Evolutionary conservation across 2,797 vertebrate species (phyloP).

Genomic region (Pampus argenteus): DNA sequence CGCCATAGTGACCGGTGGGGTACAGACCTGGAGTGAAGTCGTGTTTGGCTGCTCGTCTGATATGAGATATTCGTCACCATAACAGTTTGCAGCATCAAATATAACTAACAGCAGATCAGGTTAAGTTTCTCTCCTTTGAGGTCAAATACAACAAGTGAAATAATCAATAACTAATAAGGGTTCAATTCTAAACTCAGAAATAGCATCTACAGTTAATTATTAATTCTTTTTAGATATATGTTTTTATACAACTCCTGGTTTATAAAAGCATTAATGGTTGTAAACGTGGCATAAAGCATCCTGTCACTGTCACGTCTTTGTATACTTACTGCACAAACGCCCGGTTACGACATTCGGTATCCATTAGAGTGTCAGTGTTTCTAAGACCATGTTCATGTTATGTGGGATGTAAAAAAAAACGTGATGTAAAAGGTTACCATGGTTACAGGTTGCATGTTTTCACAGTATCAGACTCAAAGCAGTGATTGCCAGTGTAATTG

Average conservation of each 20-base stretch:
- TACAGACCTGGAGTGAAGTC: slow-evolving; percentile 42
- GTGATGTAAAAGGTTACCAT: slow-evolving; percentile 49
- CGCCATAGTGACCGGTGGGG: slow-evolving; percentile 61
- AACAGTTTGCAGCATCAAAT: too few species aligned
- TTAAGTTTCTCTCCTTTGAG: neutral
- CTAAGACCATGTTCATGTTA: slow-evolving; percentile 13
- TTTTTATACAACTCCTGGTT: neutral
- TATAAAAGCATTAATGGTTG: too few species aligned
- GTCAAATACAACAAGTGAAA: neutral
- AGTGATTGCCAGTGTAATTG: slow-evolving; percentile 8
- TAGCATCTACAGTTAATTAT: too few species aligned
- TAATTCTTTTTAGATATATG: too few species aligned
- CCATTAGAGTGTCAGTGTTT: slow-evolving; percentile 10
- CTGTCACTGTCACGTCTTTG: neutral
- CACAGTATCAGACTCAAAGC: slow-evolving; percentile 22
- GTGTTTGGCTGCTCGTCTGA: slow-evolving; percentile 13
- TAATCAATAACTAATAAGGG: too few species aligned
- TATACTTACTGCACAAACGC: neutral
- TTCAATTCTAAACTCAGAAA: too few species aligned
- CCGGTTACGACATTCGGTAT: neutral
- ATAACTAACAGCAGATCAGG: neutral
- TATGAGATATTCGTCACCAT: neutral
- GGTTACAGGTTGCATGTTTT: slow-evolving; percentile 50
- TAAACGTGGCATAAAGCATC: rapidly evolving
- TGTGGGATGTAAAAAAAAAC: neutral